Evolutionary conservation across 2,797 vertebrate genomes (phyloP).

Genomic region (Notamacropus eugenii): DNA sequence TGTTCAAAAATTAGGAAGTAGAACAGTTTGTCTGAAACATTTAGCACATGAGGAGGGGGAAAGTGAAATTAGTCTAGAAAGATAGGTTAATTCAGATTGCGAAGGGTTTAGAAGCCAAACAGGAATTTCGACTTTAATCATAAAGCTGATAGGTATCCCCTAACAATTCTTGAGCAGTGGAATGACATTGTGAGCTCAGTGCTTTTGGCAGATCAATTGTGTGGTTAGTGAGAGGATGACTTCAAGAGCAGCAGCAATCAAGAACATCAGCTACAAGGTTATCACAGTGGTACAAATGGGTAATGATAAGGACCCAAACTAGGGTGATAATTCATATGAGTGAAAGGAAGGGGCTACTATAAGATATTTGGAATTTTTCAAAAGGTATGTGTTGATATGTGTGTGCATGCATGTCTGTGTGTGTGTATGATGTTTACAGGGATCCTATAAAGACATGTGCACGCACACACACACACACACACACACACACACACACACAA

Average conservation of each 20-base stretch:
- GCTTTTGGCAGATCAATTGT: not conserved
- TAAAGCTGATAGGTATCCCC: not conserved
- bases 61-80: not conserved
- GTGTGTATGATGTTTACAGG: accelerated
- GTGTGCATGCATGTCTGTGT: not conserved
- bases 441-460: too few species aligned
- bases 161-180: not conserved
- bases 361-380: not conserved
- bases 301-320: too few species aligned
- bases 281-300: not conserved
- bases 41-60: not conserved
- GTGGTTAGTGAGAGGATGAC: not conserved
- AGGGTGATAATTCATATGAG: not conserved
- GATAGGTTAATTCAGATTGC: not conserved
- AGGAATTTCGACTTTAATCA: not conserved
- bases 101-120: not conserved
- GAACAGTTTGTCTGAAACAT: not conserved
- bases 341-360: not conserved
- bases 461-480: not conserved
- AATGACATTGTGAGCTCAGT: not conserved
- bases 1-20: not conserved
- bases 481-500: not conserved
- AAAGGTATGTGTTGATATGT: not conserved
- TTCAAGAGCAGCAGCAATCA: not conserved
- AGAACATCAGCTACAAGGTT: not conserved